Percentiles rank a stretch among this genome's conserved stretches.
Conservation (phyloP, 1,140 invertebrate species). For the Wiebesia pumilae region DNA sequence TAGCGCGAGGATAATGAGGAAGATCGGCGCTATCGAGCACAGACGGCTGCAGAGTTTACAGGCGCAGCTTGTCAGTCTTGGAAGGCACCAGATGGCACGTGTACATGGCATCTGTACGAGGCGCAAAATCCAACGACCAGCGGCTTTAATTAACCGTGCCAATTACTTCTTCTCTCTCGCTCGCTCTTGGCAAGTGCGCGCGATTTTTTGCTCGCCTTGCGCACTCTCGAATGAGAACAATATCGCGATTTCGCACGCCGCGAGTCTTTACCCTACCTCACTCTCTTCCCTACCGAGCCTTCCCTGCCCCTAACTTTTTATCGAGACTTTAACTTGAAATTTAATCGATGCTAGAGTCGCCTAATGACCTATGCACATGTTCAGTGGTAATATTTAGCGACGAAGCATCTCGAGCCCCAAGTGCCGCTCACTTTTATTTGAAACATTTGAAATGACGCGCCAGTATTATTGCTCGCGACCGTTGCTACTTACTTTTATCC, state of each 20-base stretch:
- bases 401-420: no score
- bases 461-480: background rate
- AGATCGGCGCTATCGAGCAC: background rate
- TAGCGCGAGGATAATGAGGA: background rate
- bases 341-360: no score
- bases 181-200: background rate
- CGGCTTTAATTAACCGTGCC: slow-evolving; percentile 13
- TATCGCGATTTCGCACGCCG: slow-evolving; percentile 16
- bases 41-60: background rate
- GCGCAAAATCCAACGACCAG: background rate
- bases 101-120: background rate
- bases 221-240: background rate
- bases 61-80: background rate
- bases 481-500: background rate
- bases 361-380: no score
- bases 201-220: background rate
- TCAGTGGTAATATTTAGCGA: no score
- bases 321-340: no score
- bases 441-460: no score
- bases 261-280: background rate
- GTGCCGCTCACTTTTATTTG: no score
- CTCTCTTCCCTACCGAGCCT: background rate
- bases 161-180: background rate
- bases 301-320: no score
- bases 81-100: slow-evolving; percentile 1